Percentiles rank a stretch among this genome's conserved stretches.
phyloP scores from a whole-genome alignment of 2,888 invertebrate genomes.

The Eupithecia exiguata region DNA sequence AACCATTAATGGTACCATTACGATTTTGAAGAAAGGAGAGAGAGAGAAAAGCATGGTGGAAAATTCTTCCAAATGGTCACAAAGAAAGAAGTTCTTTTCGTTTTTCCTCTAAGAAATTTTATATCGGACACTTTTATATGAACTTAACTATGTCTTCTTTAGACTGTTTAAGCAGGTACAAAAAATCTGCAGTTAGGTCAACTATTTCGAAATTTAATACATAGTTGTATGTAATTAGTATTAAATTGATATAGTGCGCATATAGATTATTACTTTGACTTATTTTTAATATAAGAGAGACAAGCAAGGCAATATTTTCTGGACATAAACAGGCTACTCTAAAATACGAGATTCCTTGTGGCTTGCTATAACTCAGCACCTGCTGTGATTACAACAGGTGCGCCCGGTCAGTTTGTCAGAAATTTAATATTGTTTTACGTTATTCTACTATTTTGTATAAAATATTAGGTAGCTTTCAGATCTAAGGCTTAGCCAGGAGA shows the following conservation, averaged over 20 bases:
- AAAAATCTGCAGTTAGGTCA: not conserved
- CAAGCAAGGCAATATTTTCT: not conserved
- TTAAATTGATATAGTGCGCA: too few species aligned
- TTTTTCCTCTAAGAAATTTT: not conserved
- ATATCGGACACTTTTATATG: not conserved
- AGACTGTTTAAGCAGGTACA: not conserved
- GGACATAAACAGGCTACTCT: slow-evolving; percentile 34
- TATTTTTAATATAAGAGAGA: not conserved
- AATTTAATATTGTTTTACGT: slow-evolving; percentile 1
- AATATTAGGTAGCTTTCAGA: not conserved
- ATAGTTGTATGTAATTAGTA: too few species aligned
- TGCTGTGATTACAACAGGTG: slow-evolving; percentile 67
- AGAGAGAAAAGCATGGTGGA: not conserved
- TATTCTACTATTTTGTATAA: slow-evolving; percentile 20
- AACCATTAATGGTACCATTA: not conserved
- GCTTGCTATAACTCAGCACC: slow-evolving; percentile 37
- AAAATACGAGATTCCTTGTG: slow-evolving; percentile 2
- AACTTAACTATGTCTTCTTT: not conserved
- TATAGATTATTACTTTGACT: too few species aligned
- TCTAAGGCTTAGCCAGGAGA: not conserved
- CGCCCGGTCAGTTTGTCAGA: slow-evolving; percentile 35
- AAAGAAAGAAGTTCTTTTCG: not conserved
- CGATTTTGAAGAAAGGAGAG: not conserved
- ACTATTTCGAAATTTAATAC: too few species aligned
- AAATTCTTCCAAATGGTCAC: not conserved